Evolutionary conservation across 1,140 invertebrate genomes (phyloP).

Genomic region (Musca domestica): DNA sequence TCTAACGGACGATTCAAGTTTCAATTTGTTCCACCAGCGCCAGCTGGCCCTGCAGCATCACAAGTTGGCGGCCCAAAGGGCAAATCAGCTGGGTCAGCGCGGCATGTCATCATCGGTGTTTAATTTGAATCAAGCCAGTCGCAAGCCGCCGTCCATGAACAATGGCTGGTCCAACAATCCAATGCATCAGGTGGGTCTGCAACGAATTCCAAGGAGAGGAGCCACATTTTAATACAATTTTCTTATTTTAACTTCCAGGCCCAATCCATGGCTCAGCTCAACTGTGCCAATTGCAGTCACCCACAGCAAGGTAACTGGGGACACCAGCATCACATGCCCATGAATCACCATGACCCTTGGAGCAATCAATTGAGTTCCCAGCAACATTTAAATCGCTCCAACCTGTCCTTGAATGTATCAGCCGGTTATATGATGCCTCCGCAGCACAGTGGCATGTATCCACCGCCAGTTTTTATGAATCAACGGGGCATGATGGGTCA

Average conservation of each 20-base stretch:
- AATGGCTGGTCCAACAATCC: slow-evolving; percentile 40
- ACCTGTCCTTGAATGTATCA: slow-evolving; percentile 64
- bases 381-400: slow-evolving; percentile 64
- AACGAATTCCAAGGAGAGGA: slow-evolving; percentile 6
- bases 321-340: slow-evolving; percentile 30
- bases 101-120: slow-evolving; percentile 58
- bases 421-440: slow-evolving; percentile 56
- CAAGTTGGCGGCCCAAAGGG: slow-evolving; percentile 33
- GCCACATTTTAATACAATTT: not conserved
- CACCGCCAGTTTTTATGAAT: slow-evolving; percentile 48
- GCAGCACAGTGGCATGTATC: slow-evolving; percentile 50
- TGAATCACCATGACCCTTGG: slow-evolving; percentile 36
- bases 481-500: slow-evolving; percentile 42
- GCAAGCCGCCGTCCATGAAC: slow-evolving; percentile 30
- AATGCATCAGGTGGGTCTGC: slow-evolving; percentile 45
- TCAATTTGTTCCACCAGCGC: slow-evolving; percentile 47
- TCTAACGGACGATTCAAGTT: slow-evolving; percentile 49
- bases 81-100: slow-evolving; percentile 26
- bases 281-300: slow-evolving; percentile 55
- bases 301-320: slow-evolving; percentile 30
- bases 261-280: slow-evolving; percentile 69
- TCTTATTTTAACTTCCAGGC: slow-evolving; percentile 56
- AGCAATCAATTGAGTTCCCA: slow-evolving; percentile 55
- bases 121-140: slow-evolving; percentile 54
- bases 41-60: slow-evolving; percentile 26